Conservation (phyloP, 2,113 vertebrate species). For the Herpetotheres cachinnans region DNA sequence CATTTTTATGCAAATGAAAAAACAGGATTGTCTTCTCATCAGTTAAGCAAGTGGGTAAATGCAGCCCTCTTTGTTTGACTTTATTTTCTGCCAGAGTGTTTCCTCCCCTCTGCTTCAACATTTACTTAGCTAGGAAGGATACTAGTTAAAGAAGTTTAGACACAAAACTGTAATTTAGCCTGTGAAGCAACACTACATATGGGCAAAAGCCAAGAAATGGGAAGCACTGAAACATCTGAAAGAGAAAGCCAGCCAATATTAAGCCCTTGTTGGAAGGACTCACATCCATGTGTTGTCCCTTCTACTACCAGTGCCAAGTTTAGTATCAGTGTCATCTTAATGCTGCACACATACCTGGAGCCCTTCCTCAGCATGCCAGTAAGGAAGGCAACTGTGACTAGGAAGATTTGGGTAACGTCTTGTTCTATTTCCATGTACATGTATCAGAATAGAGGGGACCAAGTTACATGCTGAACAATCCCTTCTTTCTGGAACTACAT, state of each 20-base stretch:
- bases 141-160: not conserved
- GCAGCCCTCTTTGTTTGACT: not conserved
- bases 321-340: not conserved
- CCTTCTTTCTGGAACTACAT: not conserved
- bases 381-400: not conserved
- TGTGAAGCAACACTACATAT: not conserved
- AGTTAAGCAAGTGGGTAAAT: not conserved
- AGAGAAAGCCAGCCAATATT: not conserved
- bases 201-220: not conserved
- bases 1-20: not conserved
- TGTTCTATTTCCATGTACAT: not conserved
- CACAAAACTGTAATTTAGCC: not conserved
- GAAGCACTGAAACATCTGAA: not conserved
- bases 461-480: not conserved
- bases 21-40: not conserved
- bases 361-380: not conserved
- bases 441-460: not conserved
- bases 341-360: not conserved
- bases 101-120: not conserved
- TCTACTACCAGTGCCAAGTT: not conserved
- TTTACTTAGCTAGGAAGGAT: not conserved
- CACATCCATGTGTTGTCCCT: fast-evolving
- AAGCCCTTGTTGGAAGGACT: not conserved
- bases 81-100: not conserved
- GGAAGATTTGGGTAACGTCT: not conserved